Evolutionary conservation across 1,140 invertebrate species (phyloP).

Genomic region (Pseudomyrmex flavicornis): DNA sequence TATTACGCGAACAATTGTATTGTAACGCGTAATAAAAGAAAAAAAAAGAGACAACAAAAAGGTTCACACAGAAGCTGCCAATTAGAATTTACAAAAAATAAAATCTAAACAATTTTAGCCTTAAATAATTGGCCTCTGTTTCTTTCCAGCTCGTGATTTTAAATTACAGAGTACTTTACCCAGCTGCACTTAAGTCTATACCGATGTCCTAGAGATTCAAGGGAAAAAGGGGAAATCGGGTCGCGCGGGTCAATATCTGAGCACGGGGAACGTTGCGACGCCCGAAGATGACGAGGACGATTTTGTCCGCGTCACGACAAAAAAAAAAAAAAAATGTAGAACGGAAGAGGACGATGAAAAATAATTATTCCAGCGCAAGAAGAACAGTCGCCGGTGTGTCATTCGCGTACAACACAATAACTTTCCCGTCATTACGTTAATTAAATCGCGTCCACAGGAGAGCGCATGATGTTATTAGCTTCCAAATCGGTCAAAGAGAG

Average conservation of each 20-base stretch:
- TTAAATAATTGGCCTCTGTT: not conserved
- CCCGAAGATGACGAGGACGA: conserved; percentile 30
- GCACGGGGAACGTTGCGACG: not conserved
- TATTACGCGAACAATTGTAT: no score
- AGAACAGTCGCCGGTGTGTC: conserved; percentile 28
- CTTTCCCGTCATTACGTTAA: conserved; percentile 65
- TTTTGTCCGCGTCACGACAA: conserved; percentile 1
- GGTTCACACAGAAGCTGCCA: not conserved
- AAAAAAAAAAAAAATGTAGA: conserved; percentile 42
- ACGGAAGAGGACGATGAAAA: conserved; percentile 50
- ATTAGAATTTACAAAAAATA: not conserved
- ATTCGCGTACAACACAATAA: conserved; percentile 58
- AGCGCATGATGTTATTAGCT: conserved; percentile 12
- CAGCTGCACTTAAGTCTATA: not conserved
- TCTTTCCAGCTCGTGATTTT: not conserved
- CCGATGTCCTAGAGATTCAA: conserved; percentile 5
- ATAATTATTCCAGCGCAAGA: conserved; percentile 29
- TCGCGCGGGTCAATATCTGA: conserved; percentile 41
- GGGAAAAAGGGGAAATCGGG: conserved; percentile 46
- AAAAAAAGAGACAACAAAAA: no score
- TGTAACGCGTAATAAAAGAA: no score
- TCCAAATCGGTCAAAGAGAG: not conserved
- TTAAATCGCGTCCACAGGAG: conserved; percentile 54
- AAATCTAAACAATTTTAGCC: conserved; percentile 12
- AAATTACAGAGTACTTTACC: not conserved